Evolutionary conservation across 2,888 invertebrate genomes (phyloP), one percentile per base, ranked within the genome.

Genomic region (Lochmaea crataegi): DNA sequence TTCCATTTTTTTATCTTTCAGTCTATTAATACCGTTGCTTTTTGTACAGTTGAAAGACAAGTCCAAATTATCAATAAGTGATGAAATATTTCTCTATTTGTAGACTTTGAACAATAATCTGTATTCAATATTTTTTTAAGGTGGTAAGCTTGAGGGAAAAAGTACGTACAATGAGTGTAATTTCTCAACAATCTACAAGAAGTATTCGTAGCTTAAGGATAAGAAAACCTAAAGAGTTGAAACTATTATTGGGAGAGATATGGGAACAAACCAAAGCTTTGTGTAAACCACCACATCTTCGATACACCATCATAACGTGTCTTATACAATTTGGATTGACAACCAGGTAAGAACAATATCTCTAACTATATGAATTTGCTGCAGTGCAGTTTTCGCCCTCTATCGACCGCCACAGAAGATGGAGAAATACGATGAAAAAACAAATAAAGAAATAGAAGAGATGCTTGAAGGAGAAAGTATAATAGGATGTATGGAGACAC

Each of bases 301-400:
- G 91, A 81, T 93, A 94, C 85, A 94, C 94, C 41, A 84, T 93
- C 68, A 89, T 94, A 74, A 93, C 94, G 64, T 94, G 95, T 84
- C 89, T 92, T 56, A 94, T 96, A 79, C 94, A 95, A 84, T 95
- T 95, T 85, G 95, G 95, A 80, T 87, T 94, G 74, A 94, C 94
- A 57, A 92, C 94, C 67, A 92, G 92, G 92, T 92, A 84, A 85
- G 57, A 66, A 26, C n/a, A 56, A 22, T 22, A 56, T 32, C 5
- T 32, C 5, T 32, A 32, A 32, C 6, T 1, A 32, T 32, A 32
- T 32, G 32, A 32, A 32, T 53, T 9, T 12, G 14, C 57, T 57
- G 12, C 22, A 16, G 22, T 32, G 7, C 6, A 32, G 32, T 32
- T 32, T 32, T 32, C 7, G 32, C 1, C 6, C 32, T 32, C 32